Conservation (phyloP, 2,113 vertebrate genomes). For the Odontesthes bonariensis region DNA sequence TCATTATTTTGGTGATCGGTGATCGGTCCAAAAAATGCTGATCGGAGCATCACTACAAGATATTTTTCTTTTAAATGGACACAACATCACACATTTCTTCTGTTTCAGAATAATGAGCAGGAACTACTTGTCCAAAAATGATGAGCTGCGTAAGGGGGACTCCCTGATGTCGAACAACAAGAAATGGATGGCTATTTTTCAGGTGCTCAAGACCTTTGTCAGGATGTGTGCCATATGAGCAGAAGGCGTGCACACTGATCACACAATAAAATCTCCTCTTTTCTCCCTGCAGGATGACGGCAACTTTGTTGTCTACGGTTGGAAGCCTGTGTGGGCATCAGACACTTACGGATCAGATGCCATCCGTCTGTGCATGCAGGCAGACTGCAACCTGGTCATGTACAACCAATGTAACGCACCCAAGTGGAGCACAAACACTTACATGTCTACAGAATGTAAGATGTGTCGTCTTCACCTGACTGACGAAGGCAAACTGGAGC, state of each 20-base stretch:
- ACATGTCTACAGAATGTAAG: rapidly evolving
- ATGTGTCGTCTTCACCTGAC: constrained; percentile 40
- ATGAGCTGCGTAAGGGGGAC: constrained; percentile 62
- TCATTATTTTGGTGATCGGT: no score
- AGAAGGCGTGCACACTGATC: no score
- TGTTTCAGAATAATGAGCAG: constrained; percentile 63
- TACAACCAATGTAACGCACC: constrained; percentile 3
- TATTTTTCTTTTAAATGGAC: neutral
- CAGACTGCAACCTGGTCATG: constrained; percentile 67
- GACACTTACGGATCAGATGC: neutral
- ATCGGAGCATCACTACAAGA: no score
- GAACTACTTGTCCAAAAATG: constrained; percentile 54
- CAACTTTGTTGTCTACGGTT: constrained; percentile 63
- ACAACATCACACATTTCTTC: neutral
- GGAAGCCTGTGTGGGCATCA: constrained; percentile 39
- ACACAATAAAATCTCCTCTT: neutral
- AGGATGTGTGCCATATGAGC: no score
- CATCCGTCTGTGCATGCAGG: constrained; percentile 54
- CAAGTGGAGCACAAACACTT: constrained; percentile 33
- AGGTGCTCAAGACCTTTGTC: constrained; percentile 29
- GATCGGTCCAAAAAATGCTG: no score
- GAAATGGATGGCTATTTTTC: constrained; percentile 55
- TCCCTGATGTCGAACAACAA: constrained; percentile 57
- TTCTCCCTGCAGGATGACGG: constrained; percentile 47
- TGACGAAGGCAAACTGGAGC: constrained; percentile 30